Conservation (phyloP, 2,113 vertebrate genomes). For the Cygnus atratus region DNA sequence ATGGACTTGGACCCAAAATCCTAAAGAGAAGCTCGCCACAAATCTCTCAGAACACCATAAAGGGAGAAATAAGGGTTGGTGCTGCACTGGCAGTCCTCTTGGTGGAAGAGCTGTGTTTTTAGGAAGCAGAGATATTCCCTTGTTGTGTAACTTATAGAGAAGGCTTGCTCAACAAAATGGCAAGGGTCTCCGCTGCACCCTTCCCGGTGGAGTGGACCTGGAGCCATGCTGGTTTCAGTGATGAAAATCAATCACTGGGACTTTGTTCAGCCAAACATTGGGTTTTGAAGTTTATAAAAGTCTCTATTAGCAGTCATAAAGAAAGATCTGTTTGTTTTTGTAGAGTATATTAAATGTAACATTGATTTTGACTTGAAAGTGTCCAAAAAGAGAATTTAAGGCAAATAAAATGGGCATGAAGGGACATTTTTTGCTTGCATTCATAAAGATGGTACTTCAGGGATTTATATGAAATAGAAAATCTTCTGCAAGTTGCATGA, state of each 20-base stretch:
- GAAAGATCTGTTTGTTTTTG: conserved; percentile 45
- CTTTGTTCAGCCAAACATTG: conserved; percentile 8
- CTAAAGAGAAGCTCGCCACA: background rate
- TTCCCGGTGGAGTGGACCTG: background rate
- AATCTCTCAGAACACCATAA: background rate
- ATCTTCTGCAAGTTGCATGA: conserved; percentile 58
- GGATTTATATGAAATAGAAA: conserved; percentile 69
- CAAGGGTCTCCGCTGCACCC: background rate
- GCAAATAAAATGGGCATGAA: conserved; percentile 49
- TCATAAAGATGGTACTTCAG: conserved; percentile 54
- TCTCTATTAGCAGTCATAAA: conserved; percentile 49
- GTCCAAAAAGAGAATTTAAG: conserved; percentile 64
- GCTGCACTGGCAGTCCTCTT: background rate
- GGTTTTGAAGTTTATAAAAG: conserved; percentile 46
- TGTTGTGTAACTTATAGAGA: background rate
- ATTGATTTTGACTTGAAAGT: conserved; percentile 70
- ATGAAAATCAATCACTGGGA: conserved; percentile 16
- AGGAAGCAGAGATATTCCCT: background rate
- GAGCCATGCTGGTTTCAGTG: background rate
- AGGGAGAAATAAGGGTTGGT: background rate
- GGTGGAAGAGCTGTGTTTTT: background rate
- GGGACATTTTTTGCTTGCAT: conserved; percentile 53
- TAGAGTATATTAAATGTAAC: conserved; percentile 27
- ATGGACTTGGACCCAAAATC: background rate
- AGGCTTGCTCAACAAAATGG: background rate